These are phyloP conservation scores for Acrobasis suavella DNA, from an alignment of 2,888 invertebrate genomes.

Conservation along the genomic window DNA sequence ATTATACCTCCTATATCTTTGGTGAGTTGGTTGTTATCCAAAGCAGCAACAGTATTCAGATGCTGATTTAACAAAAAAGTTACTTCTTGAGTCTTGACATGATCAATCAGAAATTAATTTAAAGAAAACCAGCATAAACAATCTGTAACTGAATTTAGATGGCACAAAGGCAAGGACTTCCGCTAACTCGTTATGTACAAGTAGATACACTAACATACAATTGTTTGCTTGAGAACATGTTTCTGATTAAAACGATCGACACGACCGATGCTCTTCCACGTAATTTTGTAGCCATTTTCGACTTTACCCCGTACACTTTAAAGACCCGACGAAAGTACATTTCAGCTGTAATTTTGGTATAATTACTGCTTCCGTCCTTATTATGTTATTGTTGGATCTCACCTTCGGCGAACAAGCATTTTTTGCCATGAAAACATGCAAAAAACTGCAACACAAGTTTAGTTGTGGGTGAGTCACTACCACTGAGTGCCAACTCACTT, in stretches of 20 bases:
- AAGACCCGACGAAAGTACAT: conserved; percentile 29
- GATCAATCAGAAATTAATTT: too few species aligned
- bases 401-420: conserved; percentile 40
- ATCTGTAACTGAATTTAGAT: neutral
- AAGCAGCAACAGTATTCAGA: too few species aligned
- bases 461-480: conserved; percentile 25
- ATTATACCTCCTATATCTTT: too few species aligned
- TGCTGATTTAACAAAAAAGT: too few species aligned
- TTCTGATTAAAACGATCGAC: conserved; percentile 21
- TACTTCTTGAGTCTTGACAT: too few species aligned
- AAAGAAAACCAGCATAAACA: too few species aligned
- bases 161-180: conserved; percentile 17
- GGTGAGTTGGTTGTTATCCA: too few species aligned
- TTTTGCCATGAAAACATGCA: conserved; percentile 38
- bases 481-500: conserved; percentile 19
- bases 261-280: neutral
- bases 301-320: conserved; percentile 11
- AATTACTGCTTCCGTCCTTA: conserved; percentile 64
- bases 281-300: neutral
- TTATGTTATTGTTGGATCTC: conserved; percentile 44
- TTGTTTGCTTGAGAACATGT: conserved; percentile 30
- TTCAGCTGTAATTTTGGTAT: conserved; percentile 33
- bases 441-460: conserved; percentile 37
- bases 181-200: conserved; percentile 1
- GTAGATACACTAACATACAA: conserved; percentile 21